Conservation (phyloP, 2,113 vertebrate species). For the Callaeas wilsoni region DNA sequence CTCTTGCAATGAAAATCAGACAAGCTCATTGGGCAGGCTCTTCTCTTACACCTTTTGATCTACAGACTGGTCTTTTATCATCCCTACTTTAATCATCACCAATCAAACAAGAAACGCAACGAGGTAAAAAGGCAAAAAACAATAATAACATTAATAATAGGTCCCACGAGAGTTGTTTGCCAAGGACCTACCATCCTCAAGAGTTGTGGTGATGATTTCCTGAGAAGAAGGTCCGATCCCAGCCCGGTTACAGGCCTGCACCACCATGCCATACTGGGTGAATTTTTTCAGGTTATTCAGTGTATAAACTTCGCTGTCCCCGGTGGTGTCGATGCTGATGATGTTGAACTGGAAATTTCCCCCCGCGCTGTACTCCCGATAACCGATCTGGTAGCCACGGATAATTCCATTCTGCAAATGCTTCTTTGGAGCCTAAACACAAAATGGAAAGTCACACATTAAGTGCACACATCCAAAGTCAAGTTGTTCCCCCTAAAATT, state of each 20-base stretch:
- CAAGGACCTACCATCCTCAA: slow-evolving; percentile 88
- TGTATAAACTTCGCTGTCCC: slow-evolving; percentile 89
- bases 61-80: not conserved
- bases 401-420: slow-evolving; percentile 96
- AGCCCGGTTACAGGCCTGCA: slow-evolving; percentile 95
- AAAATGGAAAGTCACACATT: not conserved
- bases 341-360: slow-evolving; percentile 97
- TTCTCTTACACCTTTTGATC: not conserved
- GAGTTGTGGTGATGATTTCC: slow-evolving; percentile 94
- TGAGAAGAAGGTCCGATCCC: slow-evolving; percentile 96
- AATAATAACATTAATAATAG: not conserved
- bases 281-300: slow-evolving; percentile 97
- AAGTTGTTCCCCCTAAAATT: not conserved
- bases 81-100: not conserved
- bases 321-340: slow-evolving; percentile 93
- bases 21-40: not conserved
- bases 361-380: slow-evolving; percentile 91
- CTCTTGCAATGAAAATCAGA: not conserved
- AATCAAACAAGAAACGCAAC: not conserved
- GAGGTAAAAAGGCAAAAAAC: not conserved
- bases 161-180: not conserved
- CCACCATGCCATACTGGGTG: slow-evolving; percentile 97
- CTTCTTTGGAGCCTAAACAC: slow-evolving; percentile 86
- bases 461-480: not conserved
- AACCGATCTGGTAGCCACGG: slow-evolving; percentile 96